Evolutionary conservation across 1,140 invertebrate genomes (phyloP).

Genomic region (Condylostylus longicornis): DNA sequence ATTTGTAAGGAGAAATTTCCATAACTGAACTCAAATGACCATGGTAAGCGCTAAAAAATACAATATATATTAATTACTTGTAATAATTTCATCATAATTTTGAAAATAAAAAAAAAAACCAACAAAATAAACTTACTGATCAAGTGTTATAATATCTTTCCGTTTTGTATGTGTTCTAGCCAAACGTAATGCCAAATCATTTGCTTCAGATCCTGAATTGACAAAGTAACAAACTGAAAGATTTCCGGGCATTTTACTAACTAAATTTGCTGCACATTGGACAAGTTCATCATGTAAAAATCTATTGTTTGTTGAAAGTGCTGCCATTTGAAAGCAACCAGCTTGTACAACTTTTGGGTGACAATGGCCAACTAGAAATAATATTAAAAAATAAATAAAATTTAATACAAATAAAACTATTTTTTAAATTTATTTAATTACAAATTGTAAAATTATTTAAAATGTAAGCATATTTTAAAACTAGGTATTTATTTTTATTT

Average conservation of each 20-base stretch:
- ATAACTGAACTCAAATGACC: conserved; percentile 89
- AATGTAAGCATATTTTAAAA: not conserved
- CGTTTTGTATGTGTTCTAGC: conserved; percentile 76
- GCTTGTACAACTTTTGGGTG: conserved; percentile 86
- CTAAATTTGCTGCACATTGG: conserved; percentile 71
- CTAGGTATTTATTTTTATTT: too few species aligned
- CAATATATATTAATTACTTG: not conserved
- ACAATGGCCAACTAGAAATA: conserved; percentile 80
- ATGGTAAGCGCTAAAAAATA: conserved; percentile 79
- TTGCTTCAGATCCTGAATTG: conserved; percentile 98
- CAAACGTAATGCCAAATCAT: conserved; percentile 87
- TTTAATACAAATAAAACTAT: not conserved
- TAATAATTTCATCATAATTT: not conserved
- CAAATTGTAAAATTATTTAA: not conserved
- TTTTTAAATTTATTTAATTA: not conserved
- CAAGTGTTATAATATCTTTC: conserved; percentile 79
- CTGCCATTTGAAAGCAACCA: conserved; percentile 72
- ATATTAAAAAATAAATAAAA: conserved; percentile 6
- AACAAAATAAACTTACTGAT: conserved; percentile 68
- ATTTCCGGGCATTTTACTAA: conserved; percentile 57
- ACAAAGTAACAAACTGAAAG: conserved; percentile 92
- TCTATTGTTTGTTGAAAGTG: conserved; percentile 84
- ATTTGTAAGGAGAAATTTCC: conserved; percentile 96
- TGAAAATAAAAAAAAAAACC: conserved; percentile 2
- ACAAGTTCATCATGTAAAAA: conserved; percentile 93